Evolutionary conservation across 2,113 vertebrate genomes (phyloP), one percentile per base, ranked within the genome.

Genomic region (Microtus ochrogaster): DNA sequence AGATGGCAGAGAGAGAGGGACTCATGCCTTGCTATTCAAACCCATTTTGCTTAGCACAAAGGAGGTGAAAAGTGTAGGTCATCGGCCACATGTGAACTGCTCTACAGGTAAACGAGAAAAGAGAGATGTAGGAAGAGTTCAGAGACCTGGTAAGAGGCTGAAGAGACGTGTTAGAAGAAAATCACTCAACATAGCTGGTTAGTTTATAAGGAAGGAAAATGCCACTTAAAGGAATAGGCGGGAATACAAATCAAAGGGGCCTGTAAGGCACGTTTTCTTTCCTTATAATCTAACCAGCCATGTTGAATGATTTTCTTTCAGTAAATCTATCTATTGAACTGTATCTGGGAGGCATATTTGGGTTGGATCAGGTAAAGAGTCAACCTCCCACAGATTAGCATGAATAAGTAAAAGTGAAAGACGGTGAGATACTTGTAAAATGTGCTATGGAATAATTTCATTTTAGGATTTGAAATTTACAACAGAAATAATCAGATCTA

Each of bases 71-170:
- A 39, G 30, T 36, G 0, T 0, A 3, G 58, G 83, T 58, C 66
- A 52, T 17, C 28, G 5, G 17, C 70, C 90, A 28, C n/a, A 82
- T 5, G 0, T n/a, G 52, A 91, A 86, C 26, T 84, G 39, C 68
- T 33, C 19, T 84, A 39, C 36, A 44, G 44, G 58, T 1, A 33
- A 82, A 87, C 49, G 73, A 91, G 36, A 82, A 94, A 91, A 91
- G 76, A 89, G 61, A 52, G 47, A 87, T 91, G 36, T 58, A 5
- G 49, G 77, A 95, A 95, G 74, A 96, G 52, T 78, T 94, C 76
- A 82, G 77, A 78, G 16, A 61, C 36, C 10, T 21, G 13, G 8
- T 65, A 78, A 90, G n/a, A n/a, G 11, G 92, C 39, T 92, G 58
- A 81, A 95, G 95, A 94, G 41, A 55, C 10, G 13, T 91, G 17